These are phyloP conservation scores for Drosophila sordidula DNA, from an alignment of 2,888 invertebrate genomes.

Conservation along the genomic window DNA sequence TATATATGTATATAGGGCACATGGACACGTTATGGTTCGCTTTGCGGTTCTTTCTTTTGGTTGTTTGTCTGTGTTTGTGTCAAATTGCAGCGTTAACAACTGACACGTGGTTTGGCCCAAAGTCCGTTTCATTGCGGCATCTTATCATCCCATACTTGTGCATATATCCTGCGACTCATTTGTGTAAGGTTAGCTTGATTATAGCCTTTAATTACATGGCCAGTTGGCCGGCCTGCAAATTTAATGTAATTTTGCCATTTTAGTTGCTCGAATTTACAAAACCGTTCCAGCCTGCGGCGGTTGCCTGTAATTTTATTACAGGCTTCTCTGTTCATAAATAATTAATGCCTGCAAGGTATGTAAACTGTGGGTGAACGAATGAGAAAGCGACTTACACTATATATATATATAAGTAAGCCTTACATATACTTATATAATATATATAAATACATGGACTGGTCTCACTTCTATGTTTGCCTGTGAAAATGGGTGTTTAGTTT, in stretches of 20 bases:
- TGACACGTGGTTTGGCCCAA: conserved; percentile 60
- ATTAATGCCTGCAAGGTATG: conserved; percentile 67
- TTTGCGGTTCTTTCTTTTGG: conserved; percentile 34
- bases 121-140: conserved; percentile 3
- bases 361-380: conserved; percentile 42
- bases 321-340: conserved; percentile 69
- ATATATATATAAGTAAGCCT: conserved; percentile 1
- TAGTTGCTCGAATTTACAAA: conserved; percentile 69
- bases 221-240: conserved; percentile 58
- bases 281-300: conserved; percentile 52
- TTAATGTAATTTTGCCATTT: conserved; percentile 55
- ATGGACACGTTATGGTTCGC: conserved; percentile 1
- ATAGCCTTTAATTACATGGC: conserved; percentile 72
- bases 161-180: conserved; percentile 10
- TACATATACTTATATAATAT: neutral
- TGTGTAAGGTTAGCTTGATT: conserved; percentile 58
- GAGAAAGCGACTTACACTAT: conserved; percentile 2
- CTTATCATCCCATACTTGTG: conserved; percentile 11
- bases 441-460: conserved; percentile 6
- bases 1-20: neutral
- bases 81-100: conserved; percentile 74
- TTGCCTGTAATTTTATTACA: conserved; percentile 71
- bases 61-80: conserved; percentile 32
- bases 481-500: conserved; percentile 47
- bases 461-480: conserved; percentile 14